Evolutionary conservation across 2,797 vertebrate species (phyloP).

Genomic region (Rhynchonycteris naso): DNA sequence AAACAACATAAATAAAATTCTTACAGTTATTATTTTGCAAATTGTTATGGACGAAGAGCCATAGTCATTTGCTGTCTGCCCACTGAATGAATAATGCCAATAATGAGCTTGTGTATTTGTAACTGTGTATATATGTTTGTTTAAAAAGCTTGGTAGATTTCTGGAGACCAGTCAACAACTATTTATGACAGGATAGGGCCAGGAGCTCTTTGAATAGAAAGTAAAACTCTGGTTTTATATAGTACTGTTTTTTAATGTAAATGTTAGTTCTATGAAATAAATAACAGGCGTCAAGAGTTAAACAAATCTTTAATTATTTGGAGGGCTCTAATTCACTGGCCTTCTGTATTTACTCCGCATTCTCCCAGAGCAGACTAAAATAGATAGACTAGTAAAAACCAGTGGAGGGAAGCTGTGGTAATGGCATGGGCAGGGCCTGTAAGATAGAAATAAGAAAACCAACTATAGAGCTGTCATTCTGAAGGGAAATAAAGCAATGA

Average conservation of each 20-base stretch:
- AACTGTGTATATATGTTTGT: constrained; percentile 62
- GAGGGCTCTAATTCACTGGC: not conserved
- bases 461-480: not conserved
- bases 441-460: not conserved
- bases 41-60: not conserved
- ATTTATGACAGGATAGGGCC: not conserved
- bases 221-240: not conserved
- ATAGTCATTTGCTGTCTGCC: constrained; percentile 32
- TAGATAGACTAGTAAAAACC: not conserved
- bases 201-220: constrained; percentile 55
- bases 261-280: constrained; percentile 52
- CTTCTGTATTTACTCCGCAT: not conserved
- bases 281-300: not conserved
- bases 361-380: constrained; percentile 18
- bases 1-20: constrained; percentile 45
- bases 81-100: constrained; percentile 35
- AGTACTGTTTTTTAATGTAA: constrained; percentile 8
- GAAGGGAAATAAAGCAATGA: not conserved
- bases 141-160: constrained; percentile 53
- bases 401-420: not conserved
- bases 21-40: constrained; percentile 37
- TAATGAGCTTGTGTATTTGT: constrained; percentile 63
- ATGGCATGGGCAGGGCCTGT: not conserved
- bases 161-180: constrained; percentile 37
- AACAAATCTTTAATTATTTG: constrained; percentile 26